Percentiles rank a stretch among this genome's conserved stretches.
Conservation (phyloP, 2,888 invertebrate species). For the Venustoraphidia nigricollis region DNA sequence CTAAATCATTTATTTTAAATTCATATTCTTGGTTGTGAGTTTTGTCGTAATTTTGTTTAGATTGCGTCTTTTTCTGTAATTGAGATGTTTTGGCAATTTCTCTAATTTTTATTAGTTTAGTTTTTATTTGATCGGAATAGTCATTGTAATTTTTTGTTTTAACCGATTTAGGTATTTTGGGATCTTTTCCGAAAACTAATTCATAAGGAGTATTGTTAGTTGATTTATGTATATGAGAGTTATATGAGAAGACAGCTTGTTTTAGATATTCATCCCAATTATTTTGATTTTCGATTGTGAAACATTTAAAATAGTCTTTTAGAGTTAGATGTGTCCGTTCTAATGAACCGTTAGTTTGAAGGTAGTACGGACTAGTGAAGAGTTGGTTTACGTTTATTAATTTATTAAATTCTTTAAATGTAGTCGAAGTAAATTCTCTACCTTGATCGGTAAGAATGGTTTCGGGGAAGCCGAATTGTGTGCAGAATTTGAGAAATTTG, state of each 20-base stretch:
- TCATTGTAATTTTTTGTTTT: constrained; percentile 1
- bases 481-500: constrained; percentile 7
- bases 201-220: constrained; percentile 17
- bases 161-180: constrained; percentile 13
- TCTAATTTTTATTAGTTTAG: constrained; percentile 12
- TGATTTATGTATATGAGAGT: constrained; percentile 14
- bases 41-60: constrained; percentile 14
- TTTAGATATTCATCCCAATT: constrained; percentile 16
- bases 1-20: neutral
- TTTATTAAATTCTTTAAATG: constrained; percentile 14
- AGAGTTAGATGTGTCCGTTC: constrained; percentile 17
- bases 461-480: constrained; percentile 6
- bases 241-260: constrained; percentile 16
- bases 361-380: constrained; percentile 11
- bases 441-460: neutral
- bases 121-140: constrained; percentile 11
- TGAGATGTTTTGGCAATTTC: constrained; percentile 10
- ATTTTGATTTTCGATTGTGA: constrained; percentile 11
- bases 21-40: neutral
- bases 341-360: constrained; percentile 13
- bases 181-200: no score
- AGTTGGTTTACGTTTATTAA: constrained; percentile 14
- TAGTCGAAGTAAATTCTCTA: constrained; percentile 3
- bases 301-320: constrained; percentile 15
- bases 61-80: constrained; percentile 11